Base-by-base conservation (phyloP, 2,888 invertebrate genomes). In the Tenthredo scrophulariae region DNA sequence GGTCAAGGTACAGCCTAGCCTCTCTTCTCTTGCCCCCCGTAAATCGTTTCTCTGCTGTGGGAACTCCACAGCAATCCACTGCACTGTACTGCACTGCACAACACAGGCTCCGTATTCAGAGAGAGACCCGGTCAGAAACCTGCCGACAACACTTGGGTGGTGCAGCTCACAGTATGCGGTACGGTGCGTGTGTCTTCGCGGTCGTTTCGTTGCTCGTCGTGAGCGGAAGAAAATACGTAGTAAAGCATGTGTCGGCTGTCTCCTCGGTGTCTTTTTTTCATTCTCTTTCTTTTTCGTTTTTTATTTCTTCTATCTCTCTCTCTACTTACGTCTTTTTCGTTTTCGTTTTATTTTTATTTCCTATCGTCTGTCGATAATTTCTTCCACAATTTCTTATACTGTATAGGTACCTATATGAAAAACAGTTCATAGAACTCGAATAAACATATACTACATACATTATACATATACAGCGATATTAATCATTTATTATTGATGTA, bases 301-400 rank as follows among this genome's bases (percentile, higher is more conserved):
- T 22, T 62, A n/a, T 62, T 62, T 62, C 10, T 62, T 2, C 26
- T 26, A n/a, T 85, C 85, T 86, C 84, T 87, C 67, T 84, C 18
- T 18, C 79, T 70, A 86, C 72, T 75, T 65, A 86, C 72, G 50
- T 26, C 9, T 13, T 22, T 62, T 62, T 70, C 46, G 15, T 46
- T 15, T 46, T 46, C 13, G 0, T 40, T 40, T 43, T 43, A 72
- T 72, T 72, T 33, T 29, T 13, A n/a, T 58, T 62, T 62, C 15
- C 22, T 62, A 18, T 83, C 29, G 18, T 74, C 13, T n/a, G 18
- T 40, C 18, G 6, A 22, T 62, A 62, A 2, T 22, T 62, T 62
- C 26, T 54, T n/a, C n/a, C n/a, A n/a, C 62, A 26, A 62, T 62
- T 62, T 62, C 7, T n/a, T 54, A 54, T n/a, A n/a, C 7, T 3